Evolutionary conservation across 2,888 invertebrate genomes (phyloP).

Genomic region (Tolmerus cingulatus): DNA sequence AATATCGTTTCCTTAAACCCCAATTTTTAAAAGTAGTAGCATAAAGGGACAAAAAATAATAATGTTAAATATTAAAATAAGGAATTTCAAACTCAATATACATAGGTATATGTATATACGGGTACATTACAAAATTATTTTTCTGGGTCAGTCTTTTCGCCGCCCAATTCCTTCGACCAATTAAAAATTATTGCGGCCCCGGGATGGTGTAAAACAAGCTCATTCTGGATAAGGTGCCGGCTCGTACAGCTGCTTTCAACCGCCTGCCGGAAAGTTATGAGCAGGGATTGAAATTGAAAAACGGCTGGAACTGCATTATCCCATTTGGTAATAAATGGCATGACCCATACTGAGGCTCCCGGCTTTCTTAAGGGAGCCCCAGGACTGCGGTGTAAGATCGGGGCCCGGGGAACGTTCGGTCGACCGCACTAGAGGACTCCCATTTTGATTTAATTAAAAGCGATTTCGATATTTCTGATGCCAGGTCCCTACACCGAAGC

Average conservation of each 20-base stretch:
- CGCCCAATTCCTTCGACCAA: background rate
- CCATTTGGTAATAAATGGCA: slow-evolving; percentile 11
- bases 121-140: too few relatives aligned
- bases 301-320: slow-evolving; percentile 19
- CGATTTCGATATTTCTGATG: slow-evolving; percentile 34
- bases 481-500: slow-evolving; percentile 16
- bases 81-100: too few relatives aligned
- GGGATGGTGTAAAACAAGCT: slow-evolving; percentile 19
- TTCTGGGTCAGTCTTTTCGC: background rate
- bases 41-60: too few relatives aligned
- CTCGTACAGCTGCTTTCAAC: background rate
- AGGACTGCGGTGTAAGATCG: background rate
- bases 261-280: slow-evolving; percentile 4
- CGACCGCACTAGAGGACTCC: slow-evolving; percentile 6
- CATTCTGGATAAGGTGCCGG: background rate
- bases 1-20: too few relatives aligned
- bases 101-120: too few relatives aligned
- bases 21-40: too few relatives aligned
- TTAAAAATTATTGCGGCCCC: slow-evolving; percentile 26
- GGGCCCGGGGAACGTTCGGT: background rate
- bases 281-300: slow-evolving; percentile 17
- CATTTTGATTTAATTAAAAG: slow-evolving; percentile 37
- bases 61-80: too few relatives aligned
- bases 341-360: background rate
- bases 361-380: background rate